Evolutionary conservation across 2,888 invertebrate species (phyloP).

Genomic region (Loripinus fragilis): DNA sequence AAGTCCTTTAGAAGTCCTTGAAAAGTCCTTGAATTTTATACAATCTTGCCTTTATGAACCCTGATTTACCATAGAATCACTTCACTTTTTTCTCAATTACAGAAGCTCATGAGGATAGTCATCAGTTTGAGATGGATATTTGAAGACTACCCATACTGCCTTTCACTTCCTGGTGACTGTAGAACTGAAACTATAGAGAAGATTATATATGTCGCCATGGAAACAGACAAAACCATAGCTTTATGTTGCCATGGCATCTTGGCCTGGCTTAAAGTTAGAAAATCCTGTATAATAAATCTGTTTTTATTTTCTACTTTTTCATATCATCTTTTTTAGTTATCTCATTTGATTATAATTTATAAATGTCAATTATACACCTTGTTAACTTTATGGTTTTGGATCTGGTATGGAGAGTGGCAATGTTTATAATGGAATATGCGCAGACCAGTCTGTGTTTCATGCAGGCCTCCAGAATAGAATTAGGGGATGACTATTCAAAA

Average conservation of each 20-base stretch:
- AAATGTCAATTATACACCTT: too few species aligned
- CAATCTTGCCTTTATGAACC: too few species aligned
- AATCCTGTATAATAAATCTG: conserved; percentile 3
- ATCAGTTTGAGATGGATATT: conserved; percentile 80
- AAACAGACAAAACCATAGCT: background rate
- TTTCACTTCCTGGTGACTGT: conserved; percentile 47
- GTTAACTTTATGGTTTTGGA: too few species aligned
- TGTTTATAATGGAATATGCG: too few species aligned
- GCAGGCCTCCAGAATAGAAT: too few species aligned
- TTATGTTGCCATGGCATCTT: background rate
- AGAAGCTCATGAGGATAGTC: conserved; percentile 64
- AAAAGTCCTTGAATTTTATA: too few species aligned
- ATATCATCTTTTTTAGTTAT: background rate
- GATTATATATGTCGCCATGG: background rate
- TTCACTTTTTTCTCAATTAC: too few species aligned
- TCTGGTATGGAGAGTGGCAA: too few species aligned
- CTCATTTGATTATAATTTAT: background rate
- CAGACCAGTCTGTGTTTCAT: too few species aligned
- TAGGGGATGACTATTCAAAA: too few species aligned
- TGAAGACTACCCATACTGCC: conserved; percentile 66
- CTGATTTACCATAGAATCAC: too few species aligned
- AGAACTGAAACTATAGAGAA: background rate
- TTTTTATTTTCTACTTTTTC: background rate
- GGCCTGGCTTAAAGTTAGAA: background rate
- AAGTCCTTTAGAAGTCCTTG: too few species aligned